Evolutionary conservation across 2,888 invertebrate genomes (phyloP).

Genomic region (Ormyrus thymus): DNA sequence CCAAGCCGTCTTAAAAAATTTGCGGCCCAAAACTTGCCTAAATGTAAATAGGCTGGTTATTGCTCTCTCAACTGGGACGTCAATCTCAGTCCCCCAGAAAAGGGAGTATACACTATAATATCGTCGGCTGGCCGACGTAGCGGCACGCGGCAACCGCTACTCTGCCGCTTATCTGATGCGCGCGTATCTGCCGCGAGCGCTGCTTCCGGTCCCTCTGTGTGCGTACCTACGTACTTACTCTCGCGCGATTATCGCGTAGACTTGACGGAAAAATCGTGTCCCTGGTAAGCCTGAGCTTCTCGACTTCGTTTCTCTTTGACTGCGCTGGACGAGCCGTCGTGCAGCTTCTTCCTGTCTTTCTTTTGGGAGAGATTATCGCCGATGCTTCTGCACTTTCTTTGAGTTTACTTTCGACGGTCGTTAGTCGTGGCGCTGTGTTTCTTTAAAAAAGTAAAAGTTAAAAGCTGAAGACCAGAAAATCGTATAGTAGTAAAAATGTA

Average conservation of each 20-base stretch:
- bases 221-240: conserved; percentile 1
- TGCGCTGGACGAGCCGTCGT: too few relatives aligned
- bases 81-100: conserved; percentile 13
- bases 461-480: too few relatives aligned
- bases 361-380: not conserved
- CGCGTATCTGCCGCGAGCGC: conserved; percentile 31
- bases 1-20: not conserved
- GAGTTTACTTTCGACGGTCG: too few relatives aligned
- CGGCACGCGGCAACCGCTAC: conserved; percentile 2
- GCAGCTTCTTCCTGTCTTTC: not conserved
- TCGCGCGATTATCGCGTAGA: not conserved
- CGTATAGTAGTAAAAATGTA: too few relatives aligned
- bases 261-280: conserved; percentile 13
- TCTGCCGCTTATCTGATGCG: conserved; percentile 45
- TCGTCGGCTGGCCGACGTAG: conserved; percentile 30
- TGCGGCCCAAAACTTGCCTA: conserved; percentile 36
- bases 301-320: not conserved
- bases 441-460: too few relatives aligned
- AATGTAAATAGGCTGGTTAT: conserved; percentile 50
- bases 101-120: conserved; percentile 10
- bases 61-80: conserved; percentile 46
- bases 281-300: not conserved
- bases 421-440: too few relatives aligned
- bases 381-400: too few relatives aligned
- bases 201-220: conserved; percentile 34